phyloP scores from a whole-genome alignment of 2,113 vertebrate genomes.

The Thalassoma bifasciatum region DNA sequence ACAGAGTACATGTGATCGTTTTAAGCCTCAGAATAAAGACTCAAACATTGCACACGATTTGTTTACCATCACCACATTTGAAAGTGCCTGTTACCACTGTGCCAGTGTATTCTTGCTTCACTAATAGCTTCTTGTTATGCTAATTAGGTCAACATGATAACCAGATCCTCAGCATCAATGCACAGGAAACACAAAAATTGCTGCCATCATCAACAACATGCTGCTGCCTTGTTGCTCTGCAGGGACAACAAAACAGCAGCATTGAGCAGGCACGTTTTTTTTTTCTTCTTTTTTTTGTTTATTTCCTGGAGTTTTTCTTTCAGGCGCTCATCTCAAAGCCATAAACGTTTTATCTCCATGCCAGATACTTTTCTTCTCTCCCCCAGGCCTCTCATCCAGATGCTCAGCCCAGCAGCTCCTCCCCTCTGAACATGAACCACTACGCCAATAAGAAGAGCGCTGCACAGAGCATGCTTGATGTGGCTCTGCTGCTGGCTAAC shows the following conservation, averaged over 20 bases:
- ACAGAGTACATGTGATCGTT: background rate
- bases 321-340: conserved; percentile 21
- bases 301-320: conserved; percentile 32
- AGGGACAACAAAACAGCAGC: conserved; percentile 17
- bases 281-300: conserved; percentile 39
- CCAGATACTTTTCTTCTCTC: conserved; percentile 25
- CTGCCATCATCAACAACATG: conserved; percentile 38
- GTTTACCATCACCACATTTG: conserved; percentile 30
- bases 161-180: conserved; percentile 45
- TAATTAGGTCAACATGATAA: conserved; percentile 60
- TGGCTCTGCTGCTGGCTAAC: conserved; percentile 93
- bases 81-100: conserved; percentile 12
- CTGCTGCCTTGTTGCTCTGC: conserved; percentile 22
- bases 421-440: conserved; percentile 89
- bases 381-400: conserved; percentile 46
- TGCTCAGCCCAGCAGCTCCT: conserved; percentile 54
- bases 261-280: background rate
- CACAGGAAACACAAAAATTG: conserved; percentile 55
- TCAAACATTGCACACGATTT: background rate
- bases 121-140: conserved; percentile 47
- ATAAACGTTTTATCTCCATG: conserved; percentile 42
- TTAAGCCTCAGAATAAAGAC: background rate
- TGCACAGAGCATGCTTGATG: conserved; percentile 92
- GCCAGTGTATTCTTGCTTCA: conserved; percentile 8
- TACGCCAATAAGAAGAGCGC: conserved; percentile 94